Base-by-base conservation (phyloP, 23 tunicate species). In the Trididemnum clinides region DNA sequence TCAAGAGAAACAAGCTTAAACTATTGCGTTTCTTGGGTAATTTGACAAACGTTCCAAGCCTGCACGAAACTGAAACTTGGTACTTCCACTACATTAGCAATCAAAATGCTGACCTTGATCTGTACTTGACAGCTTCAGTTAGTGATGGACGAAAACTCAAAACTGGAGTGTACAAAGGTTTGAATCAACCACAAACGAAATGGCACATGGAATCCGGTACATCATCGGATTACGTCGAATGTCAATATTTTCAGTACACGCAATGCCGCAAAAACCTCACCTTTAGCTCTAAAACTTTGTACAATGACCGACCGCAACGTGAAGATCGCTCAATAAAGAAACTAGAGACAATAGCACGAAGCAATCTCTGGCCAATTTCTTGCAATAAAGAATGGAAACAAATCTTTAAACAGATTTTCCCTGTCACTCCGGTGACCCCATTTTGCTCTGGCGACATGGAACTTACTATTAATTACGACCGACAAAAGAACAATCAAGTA, bases 291-390 rank as follows among this genome's bases (percentile, higher is more conserved):
- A 73, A 73, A 23, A 23, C 37, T 6, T 37, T 73, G 57, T 73
- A 73, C 28, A 69, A 33, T 25, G 26, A 62, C 28, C 25, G 26
- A 15, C 57, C 57, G 1, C 29, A 73, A 38, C 37, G 18, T 73
- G 28, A 20, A 73, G 23, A 19, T 36, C 29, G 66, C 34, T 7
- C 34, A 1, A 20, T 78, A 3, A 34, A 51, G 10, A 51, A 78
- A 78, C 51, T 78, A 66, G 66, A 78, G 2, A 78, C 83, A 27
- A 36, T 3, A 5, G 36, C 26, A 10, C 19, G 39, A 20, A 78
- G 83, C 65, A 78, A 78, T 38, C 6, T 2, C 39, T 51, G 83
- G 65, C 83, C 83, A 3, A 12, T 78, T 10, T 20, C 29, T 7
- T 73, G 80, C 80, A 73, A 21, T 22, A 2, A 36, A 2, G 80